Evolutionary conservation across 2,888 invertebrate species (phyloP), one percentile per base, ranked within the genome.

Genomic region (Eupithecia abbreviata): DNA sequence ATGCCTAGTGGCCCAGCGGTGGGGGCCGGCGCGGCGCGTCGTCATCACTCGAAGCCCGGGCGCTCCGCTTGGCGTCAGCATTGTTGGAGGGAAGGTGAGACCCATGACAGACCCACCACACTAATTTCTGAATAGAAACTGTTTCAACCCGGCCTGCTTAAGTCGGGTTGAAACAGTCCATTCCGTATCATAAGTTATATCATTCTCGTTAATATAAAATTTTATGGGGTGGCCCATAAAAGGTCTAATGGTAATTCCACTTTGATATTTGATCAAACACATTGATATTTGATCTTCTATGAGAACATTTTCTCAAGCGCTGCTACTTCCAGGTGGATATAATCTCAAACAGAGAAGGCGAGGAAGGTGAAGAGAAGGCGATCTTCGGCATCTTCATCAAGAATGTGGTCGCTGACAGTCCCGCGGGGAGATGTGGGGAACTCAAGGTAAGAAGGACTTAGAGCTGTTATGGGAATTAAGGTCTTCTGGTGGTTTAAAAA

Each of bases 351-450:
- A 95, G 96, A 80, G 96, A 96, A 74, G 95, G 96, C 65, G 96
- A 97, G 75, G 96, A 97, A 82, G 96, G 96, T 73, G 97, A 97
- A 74, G 96, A 97, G 83, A 96, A 97, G 81, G 97, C 97, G 10
- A 96, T 99, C 82, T 97, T 98, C 76, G 99, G 99, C 7, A 99
- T 99, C 88, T 99, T 99, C 91, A 98, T 99, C 88, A 99, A 99
- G 92, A 98, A 98, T 87, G 99, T 99, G 0, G 96, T 99, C 15
- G 97, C 98, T 0, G 97, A 98, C 80, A 99, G 98, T 92, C 99
- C 99, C 0, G 99, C 99, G 0, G 99, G 98, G 71, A 96, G 96
- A 85, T 97, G 98, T 81, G 98, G 98, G n/a, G 97, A 97, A 84
- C 92, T 98, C 67, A 97, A 98, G 95, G 98, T 98, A 45, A 69